Evolutionary conservation across 92 coral and sea anemone genomes (phyloP), one percentile per base, ranked within the genome.

Genomic region (Phenganax stokvisi): DNA sequence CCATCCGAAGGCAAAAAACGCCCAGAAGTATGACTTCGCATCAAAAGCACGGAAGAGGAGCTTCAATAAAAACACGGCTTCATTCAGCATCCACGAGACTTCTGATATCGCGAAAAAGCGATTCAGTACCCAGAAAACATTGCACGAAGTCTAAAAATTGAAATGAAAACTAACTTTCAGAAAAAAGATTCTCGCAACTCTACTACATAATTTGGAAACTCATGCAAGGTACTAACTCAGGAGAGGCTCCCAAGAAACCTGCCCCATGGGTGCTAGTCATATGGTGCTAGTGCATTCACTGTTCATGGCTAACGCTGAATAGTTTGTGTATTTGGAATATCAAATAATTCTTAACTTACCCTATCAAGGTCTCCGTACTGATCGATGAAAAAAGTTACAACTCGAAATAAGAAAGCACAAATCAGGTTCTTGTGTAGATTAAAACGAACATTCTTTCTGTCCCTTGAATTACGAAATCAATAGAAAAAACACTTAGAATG

Each of bases 1-100:
- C 83, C 83, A 79, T 51, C 83, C 83, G 65, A 79, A 79, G 30
- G 74, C 74, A 79, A 79, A 79, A 62, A 79, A 79, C 47, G 51
- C 67, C 74, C 83, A 79, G 30, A 79, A 79, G 31, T 79, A 79
- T 44, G 83, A 79, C 63, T 79, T 79, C 29, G 83, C 74, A 54
- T 79, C 83, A 64, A 79, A 79, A 25, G 83, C 55, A 30, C 83
- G 83, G 31, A 79, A 79, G 27, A 79, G 54, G 52, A 79, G 83
- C 74, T 79, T 79, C 61, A 79, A 69, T 15, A 79, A 79, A 53
- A 79, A 79, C 20, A 79, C 0, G 17, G 83, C 83, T 79, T 79
- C 83, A 54, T 79, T 79, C 73, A 79, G 5, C 83, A 79, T 79
- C 83, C 83, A 79, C 37, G 83, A 53, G 17, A 79, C 74, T 30